A percentile compares a stretch with the other conserved stretches of the same genome.
Evolutionary conservation across 2,797 vertebrate species (phyloP).

Genomic region (Gephyroberyx darwinii): DNA sequence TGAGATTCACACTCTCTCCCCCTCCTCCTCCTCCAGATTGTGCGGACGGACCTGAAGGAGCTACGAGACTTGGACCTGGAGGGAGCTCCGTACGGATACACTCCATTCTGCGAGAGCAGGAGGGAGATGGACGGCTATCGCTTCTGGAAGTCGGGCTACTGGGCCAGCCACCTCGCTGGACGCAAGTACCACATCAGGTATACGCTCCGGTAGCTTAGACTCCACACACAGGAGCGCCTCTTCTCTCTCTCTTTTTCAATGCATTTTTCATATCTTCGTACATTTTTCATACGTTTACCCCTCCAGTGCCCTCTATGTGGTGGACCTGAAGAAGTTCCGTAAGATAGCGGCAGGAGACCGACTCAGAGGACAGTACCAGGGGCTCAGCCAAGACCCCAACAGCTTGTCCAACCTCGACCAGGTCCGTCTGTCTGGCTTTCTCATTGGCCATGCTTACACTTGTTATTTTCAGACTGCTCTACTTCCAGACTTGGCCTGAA

Average conservation of each 20-base stretch:
- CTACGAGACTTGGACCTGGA: conserved; percentile 94
- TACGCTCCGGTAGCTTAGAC: not conserved
- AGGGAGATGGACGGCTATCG: conserved; percentile 98
- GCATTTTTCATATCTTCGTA: not conserved
- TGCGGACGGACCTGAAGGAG: conserved; percentile 95
- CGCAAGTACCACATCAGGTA: conserved; percentile 99
- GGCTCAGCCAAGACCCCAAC: conserved; percentile 98
- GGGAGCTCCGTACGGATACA: conserved; percentile 96
- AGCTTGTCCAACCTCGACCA: conserved; percentile 98
- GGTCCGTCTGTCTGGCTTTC: conserved; percentile 72
- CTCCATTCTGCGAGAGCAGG: conserved; percentile 96
- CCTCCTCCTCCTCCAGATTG: conserved; percentile 84
- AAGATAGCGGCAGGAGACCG: conserved; percentile 98
- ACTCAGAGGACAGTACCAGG: conserved; percentile 96
- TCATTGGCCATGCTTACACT: too few relatives aligned
- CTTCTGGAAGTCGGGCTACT: conserved; percentile 98
- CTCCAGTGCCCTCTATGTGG: conserved; percentile 92
- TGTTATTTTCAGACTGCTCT: not conserved
- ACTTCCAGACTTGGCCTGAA: not conserved
- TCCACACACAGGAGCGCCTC: not conserved
- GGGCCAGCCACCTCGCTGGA: conserved; percentile 96
- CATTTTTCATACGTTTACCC: not conserved
- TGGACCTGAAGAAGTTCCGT: conserved; percentile 97
- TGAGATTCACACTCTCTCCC: not conserved
- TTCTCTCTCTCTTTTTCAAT: not conserved